Evolutionary conservation across 37 sponge, comb jelly and placozoan species (phyloP).

Genomic region (Oscarella lobularis): DNA sequence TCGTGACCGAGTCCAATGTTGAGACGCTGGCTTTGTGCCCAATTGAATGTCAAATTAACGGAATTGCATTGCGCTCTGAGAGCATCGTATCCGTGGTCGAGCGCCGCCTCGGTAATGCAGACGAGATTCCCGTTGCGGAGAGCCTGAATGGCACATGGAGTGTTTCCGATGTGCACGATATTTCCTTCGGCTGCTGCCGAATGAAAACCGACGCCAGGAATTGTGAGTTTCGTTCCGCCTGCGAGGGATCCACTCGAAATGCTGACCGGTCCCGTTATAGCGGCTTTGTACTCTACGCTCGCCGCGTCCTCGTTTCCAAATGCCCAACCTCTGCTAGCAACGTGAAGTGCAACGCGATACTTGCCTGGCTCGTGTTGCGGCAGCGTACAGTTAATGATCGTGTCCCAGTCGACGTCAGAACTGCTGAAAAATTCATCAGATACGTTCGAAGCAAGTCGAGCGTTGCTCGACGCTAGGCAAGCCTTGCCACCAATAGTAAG

Average conservation of each 20-base stretch:
- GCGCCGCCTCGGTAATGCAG: constrained; percentile 32
- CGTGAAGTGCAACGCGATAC: constrained; percentile 37
- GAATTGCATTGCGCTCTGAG: constrained; percentile 11
- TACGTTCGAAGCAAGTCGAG: background rate
- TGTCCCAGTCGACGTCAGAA: too few species aligned
- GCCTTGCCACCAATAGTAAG: background rate
- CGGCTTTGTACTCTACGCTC: constrained; percentile 6
- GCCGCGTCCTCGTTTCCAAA: constrained; percentile 14
- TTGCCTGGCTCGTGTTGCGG: constrained; percentile 25
- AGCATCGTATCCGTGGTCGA: constrained; percentile 63
- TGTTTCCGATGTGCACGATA: constrained; percentile 51
- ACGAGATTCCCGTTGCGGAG: constrained; percentile 1
- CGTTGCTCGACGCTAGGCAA: background rate
- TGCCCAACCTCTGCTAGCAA: constrained; percentile 50
- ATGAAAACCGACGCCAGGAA: constrained; percentile 30
- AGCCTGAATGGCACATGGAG: constrained; percentile 37
- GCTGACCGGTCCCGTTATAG: constrained; percentile 4
- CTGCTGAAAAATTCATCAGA: too few species aligned
- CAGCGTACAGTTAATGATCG: constrained; percentile 22
- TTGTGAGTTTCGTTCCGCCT: constrained; percentile 32
- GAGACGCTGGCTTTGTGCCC: too few species aligned
- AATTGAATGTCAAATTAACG: too few species aligned
- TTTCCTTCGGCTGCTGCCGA: constrained; percentile 11
- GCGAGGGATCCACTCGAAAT: constrained; percentile 29
- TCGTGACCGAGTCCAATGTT: constrained; percentile 11